Evolutionary conservation across 2,888 invertebrate species (phyloP).

Genomic region (Amphipoea oculea): DNA sequence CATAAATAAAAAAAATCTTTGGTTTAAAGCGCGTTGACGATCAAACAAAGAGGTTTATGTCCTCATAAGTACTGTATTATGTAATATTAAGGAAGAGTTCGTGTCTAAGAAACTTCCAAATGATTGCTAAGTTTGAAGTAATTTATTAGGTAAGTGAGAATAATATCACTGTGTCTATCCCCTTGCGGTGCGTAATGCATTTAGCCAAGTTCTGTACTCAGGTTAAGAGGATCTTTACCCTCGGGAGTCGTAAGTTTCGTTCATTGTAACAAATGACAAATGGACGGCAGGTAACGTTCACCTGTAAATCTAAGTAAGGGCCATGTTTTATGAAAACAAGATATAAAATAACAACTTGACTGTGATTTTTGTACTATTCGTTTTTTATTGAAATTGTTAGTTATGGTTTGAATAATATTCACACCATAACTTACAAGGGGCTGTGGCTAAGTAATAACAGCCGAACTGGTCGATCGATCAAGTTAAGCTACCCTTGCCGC

Average conservation of each 20-base stretch:
- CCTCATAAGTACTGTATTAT: neutral
- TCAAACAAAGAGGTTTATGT: neutral
- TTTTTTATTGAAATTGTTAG: neutral
- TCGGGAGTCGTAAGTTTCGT: constrained; percentile 28
- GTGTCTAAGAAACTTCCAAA: neutral
- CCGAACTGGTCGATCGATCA: too few relatives aligned
- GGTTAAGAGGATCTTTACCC: constrained; percentile 39
- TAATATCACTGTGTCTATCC: constrained; percentile 35
- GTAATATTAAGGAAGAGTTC: neutral
- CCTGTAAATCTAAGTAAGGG: constrained; percentile 2
- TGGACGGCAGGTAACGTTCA: constrained; percentile 6
- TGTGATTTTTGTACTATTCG: neutral
- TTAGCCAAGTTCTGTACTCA: constrained; percentile 45
- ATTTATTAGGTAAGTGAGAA: constrained; percentile 29
- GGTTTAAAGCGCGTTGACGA: neutral
- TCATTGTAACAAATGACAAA: constrained; percentile 48
- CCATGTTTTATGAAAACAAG: neutral
- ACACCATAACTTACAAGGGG: too few relatives aligned
- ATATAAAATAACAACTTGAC: neutral
- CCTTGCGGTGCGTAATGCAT: constrained; percentile 37
- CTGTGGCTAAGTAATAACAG: too few relatives aligned
- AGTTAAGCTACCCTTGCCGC: too few relatives aligned
- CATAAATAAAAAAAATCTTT: neutral
- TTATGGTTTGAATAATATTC: too few relatives aligned
- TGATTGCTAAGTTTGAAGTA: constrained; percentile 13